These are phyloP conservation scores for Sarotherodon lohbergeri DNA, from an alignment of 2,113 vertebrate species.

Conservation along the genomic window DNA sequence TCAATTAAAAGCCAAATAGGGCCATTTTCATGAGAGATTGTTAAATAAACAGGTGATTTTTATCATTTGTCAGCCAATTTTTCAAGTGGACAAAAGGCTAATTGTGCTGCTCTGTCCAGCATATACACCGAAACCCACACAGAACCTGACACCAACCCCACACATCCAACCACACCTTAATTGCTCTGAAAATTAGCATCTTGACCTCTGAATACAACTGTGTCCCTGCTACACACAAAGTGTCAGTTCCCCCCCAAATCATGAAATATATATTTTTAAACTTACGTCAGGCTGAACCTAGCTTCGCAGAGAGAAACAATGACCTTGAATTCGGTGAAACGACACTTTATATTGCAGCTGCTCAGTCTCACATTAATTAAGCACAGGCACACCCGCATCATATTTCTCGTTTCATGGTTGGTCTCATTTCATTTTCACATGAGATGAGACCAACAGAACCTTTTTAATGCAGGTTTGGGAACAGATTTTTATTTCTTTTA, in stretches of 20 bases:
- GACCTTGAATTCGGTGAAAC: not conserved
- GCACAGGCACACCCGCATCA: not conserved
- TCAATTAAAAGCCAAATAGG: not conserved
- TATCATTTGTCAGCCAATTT: not conserved
- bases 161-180: not conserved
- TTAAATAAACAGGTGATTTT: not conserved
- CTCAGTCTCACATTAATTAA: not conserved
- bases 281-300: not conserved
- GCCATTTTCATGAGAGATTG: not conserved
- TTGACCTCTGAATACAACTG: not conserved
- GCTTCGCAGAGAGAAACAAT: not conserved
- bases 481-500: not conserved
- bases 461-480: not conserved
- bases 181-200: not conserved
- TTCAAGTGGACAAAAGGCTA: not conserved
- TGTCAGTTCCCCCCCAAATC: not conserved
- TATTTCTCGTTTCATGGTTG: not conserved
- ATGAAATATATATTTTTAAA: not conserved
- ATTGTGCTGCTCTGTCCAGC: not conserved
- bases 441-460: not conserved
- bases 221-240: not conserved
- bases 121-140: not conserved
- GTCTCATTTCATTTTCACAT: not conserved
- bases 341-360: not conserved
- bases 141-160: not conserved